Conservation (phyloP, 1,140 invertebrate genomes). For the Meloidogyne hapla region DNA sequence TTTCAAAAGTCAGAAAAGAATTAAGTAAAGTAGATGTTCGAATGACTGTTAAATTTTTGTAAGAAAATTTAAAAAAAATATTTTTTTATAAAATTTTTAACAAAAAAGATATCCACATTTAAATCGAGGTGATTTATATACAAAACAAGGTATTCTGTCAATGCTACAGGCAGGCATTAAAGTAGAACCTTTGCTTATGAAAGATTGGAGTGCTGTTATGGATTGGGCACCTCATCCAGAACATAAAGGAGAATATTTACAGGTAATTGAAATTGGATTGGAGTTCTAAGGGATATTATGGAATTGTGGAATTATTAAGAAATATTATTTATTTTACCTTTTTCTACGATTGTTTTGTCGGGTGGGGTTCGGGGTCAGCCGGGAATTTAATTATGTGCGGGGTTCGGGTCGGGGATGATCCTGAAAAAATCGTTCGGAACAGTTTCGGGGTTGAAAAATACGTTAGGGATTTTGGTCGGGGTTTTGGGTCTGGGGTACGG, state of each 20-base stretch:
- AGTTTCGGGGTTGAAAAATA: too few species aligned
- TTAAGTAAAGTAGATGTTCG: constrained; percentile 62
- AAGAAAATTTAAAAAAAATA: not conserved
- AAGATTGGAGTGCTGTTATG: constrained; percentile 64
- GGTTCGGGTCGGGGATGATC: too few species aligned
- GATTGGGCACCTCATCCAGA: constrained; percentile 63
- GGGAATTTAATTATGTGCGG: too few species aligned
- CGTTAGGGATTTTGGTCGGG: too few species aligned
- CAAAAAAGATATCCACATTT: constrained; percentile 55
- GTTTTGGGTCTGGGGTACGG: too few species aligned
- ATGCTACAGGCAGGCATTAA: constrained; percentile 64
- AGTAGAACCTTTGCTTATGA: constrained; percentile 61
- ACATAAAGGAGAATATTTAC: constrained; percentile 63
- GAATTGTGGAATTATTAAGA: too few species aligned
- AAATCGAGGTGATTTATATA: constrained; percentile 62
- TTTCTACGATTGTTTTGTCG: too few species aligned
- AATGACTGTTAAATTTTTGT: constrained; percentile 32
- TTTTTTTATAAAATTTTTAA: constrained; percentile 4
- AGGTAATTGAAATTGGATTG: constrained; percentile 29
- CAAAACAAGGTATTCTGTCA: constrained; percentile 63
- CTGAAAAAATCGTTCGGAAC: too few species aligned
- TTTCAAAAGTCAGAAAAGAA: constrained; percentile 63
- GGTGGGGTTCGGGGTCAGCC: too few species aligned
- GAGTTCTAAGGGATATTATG: too few species aligned
- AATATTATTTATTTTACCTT: too few species aligned